A percentile compares a stretch with the other conserved stretches of the same genome.
phyloP scores from a whole-genome alignment of 2,888 invertebrate species.

The Caenorhabditis sinica region DNA sequence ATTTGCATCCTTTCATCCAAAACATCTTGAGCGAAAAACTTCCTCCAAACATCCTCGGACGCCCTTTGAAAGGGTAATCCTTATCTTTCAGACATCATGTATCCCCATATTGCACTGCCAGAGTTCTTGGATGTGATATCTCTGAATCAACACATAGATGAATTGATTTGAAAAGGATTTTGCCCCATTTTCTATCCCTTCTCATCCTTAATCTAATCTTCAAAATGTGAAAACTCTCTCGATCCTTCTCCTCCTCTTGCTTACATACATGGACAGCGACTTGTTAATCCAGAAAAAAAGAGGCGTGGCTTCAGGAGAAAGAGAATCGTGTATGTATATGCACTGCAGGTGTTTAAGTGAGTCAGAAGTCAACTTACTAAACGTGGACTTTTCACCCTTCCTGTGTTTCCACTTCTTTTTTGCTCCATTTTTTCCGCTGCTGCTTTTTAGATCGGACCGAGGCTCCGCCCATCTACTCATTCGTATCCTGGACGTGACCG shows the following conservation, averaged over 20 bases:
- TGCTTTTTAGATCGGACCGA: slow-evolving; percentile 29
- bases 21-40: neutral
- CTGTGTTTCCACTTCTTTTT: slow-evolving; percentile 20
- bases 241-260: neutral
- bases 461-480: slow-evolving; percentile 32
- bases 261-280: slow-evolving; percentile 21
- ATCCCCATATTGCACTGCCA: neutral
- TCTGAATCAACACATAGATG: slow-evolving; percentile 27
- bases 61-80: slow-evolving; percentile 23
- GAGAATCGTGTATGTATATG: slow-evolving; percentile 23
- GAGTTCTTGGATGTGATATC: slow-evolving; percentile 12
- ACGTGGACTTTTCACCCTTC: slow-evolving; percentile 28
- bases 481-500: slow-evolving; percentile 50
- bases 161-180: slow-evolving; percentile 19
- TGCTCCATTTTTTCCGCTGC: neutral
- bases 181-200: slow-evolving; percentile 28
- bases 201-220: slow-evolving; percentile 50
- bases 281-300: slow-evolving; percentile 43
- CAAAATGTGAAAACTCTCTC: slow-evolving; percentile 48
- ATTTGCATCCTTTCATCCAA: neutral
- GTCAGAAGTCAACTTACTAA: slow-evolving; percentile 51
- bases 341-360: slow-evolving; percentile 56
- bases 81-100: slow-evolving; percentile 26
- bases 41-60: neutral
- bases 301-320: slow-evolving; percentile 15